Conservation (phyloP, 2,797 vertebrate genomes). For the Xenopus petersii region DNA sequence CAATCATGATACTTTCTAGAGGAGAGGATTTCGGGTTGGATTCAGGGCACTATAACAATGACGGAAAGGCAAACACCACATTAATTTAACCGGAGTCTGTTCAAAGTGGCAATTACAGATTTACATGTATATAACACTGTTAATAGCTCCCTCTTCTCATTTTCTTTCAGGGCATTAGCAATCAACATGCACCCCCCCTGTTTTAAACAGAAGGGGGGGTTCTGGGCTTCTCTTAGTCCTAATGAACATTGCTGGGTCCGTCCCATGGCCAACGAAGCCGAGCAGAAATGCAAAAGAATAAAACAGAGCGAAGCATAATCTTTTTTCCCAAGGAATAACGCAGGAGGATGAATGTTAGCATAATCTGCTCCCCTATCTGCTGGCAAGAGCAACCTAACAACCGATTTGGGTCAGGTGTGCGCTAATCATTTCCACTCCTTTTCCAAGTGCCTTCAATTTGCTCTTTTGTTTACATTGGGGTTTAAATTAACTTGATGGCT, state of each 20-base stretch:
- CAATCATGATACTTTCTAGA: no score
- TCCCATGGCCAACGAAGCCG: no score
- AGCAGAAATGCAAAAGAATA: neutral
- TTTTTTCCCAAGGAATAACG: conserved; percentile 17
- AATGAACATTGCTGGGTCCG: no score
- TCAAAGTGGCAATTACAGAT: neutral
- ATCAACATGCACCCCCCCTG: neutral
- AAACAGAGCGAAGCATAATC: neutral
- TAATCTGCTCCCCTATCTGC: conserved; percentile 31
- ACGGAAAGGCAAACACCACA: no score
- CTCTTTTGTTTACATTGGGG: conserved; percentile 45
- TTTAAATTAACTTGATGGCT: conserved; percentile 47
- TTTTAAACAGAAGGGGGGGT: no score
- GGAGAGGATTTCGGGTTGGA: no score
- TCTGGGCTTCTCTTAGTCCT: no score
- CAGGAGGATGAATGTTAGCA: conserved; percentile 22
- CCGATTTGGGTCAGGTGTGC: conserved; percentile 32
- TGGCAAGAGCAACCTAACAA: conserved; percentile 23
- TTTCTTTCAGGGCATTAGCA: neutral
- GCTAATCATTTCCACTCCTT: conserved; percentile 38
- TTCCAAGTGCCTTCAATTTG: conserved; percentile 38
- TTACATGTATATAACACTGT: conserved; percentile 1
- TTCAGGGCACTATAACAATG: no score
- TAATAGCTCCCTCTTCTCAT: neutral
- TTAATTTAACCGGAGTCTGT: no score